These are phyloP conservation scores for Fulmarus glacialis DNA, from an alignment of 2,113 vertebrate species.

Conservation along the genomic window DNA sequence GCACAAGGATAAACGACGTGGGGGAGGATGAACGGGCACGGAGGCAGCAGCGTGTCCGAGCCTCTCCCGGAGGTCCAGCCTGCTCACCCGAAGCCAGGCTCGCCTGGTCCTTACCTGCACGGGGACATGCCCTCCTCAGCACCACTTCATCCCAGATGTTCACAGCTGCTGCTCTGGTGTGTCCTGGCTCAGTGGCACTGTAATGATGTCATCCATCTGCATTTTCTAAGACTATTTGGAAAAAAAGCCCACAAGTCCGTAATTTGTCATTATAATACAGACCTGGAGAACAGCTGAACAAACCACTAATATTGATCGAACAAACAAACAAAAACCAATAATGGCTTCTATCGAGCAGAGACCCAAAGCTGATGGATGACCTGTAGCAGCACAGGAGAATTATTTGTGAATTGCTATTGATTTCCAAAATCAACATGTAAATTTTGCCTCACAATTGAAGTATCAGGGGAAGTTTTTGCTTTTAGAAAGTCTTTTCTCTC, in stretches of 20 bases:
- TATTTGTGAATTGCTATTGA: slow-evolving; percentile 9
- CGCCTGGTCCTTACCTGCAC: rapidly evolving
- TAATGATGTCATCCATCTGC: neutral
- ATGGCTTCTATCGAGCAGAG: neutral
- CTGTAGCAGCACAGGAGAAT: neutral
- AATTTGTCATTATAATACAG: neutral
- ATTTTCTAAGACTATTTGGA: neutral
- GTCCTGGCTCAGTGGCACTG: neutral
- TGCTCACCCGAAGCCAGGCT: neutral
- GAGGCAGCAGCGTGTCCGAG: neutral
- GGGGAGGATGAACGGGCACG: rapidly evolving
- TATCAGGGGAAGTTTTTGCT: neutral
- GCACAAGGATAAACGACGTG: rapidly evolving
- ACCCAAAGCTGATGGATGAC: neutral
- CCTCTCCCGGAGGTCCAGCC: neutral
- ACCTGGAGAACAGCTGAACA: neutral
- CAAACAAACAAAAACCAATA: neutral
- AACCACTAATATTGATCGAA: neutral
- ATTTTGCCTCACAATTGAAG: neutral
- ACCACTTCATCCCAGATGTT: neutral
- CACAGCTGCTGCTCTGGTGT: neutral
- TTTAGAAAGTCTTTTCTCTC: neutral
- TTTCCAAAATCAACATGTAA: slow-evolving; percentile 31
- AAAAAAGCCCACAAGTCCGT: neutral
- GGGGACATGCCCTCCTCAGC: neutral